Conservation (phyloP, 2,797 vertebrate genomes). For the Lycodopsis pacificus region DNA sequence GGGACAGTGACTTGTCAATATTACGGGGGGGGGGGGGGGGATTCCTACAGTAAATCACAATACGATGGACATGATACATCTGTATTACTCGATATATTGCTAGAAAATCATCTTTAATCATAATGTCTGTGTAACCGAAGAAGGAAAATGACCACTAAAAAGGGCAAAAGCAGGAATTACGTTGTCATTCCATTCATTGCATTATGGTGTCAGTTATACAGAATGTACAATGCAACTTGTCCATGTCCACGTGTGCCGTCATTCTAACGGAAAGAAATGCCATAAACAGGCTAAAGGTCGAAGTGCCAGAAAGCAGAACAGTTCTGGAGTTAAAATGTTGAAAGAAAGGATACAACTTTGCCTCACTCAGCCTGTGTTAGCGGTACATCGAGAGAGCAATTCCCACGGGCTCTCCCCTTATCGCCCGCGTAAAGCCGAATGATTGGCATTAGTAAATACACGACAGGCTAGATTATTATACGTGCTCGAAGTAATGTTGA, state of each 20-base stretch:
- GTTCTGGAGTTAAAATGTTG: neutral
- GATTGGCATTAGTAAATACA: neutral
- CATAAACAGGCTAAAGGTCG: neutral
- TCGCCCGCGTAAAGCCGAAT: neutral
- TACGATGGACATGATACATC: neutral
- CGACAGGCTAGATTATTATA: neutral
- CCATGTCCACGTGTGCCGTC: neutral
- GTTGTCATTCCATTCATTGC: neutral
- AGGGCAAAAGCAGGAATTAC: neutral
- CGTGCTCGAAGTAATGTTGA: neutral
- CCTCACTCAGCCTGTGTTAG: neutral
- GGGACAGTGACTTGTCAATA: constrained; percentile 17
- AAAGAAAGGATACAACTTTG: neutral
- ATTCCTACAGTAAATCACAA: neutral
- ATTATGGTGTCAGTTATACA: neutral
- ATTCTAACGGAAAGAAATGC: neutral
- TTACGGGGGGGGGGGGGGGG: neutral
- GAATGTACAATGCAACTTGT: neutral
- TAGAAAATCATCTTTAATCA: neutral
- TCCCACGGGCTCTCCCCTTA: neutral
- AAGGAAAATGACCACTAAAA: neutral
- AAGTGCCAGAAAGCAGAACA: neutral
- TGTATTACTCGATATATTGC: neutral
- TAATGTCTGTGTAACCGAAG: neutral
- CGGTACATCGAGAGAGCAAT: neutral